phyloP scores from a whole-genome alignment of 2,113 vertebrate species.

The Serilophus lunatus region DNA sequence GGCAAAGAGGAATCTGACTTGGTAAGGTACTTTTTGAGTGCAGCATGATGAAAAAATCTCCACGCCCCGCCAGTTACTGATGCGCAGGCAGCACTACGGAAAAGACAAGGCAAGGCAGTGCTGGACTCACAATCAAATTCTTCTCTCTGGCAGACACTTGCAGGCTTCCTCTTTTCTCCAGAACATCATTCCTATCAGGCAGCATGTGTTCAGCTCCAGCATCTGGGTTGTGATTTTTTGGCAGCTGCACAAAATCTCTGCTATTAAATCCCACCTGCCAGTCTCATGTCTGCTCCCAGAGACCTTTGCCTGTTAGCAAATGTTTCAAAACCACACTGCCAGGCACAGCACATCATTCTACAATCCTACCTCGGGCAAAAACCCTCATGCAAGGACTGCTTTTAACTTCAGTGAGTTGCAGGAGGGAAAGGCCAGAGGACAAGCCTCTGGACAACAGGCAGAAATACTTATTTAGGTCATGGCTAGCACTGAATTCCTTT shows the following conservation, averaged over 20 bases:
- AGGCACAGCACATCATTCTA: conserved; percentile 10
- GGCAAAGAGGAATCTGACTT: background rate
- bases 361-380: background rate
- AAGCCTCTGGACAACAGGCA: background rate
- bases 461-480: background rate
- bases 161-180: background rate
- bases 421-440: background rate
- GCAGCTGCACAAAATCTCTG: conserved; percentile 50
- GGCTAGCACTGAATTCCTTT: background rate
- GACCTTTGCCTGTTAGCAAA: conserved; percentile 54
- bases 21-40: background rate
- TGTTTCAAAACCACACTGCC: conserved; percentile 17
- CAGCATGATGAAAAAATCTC: background rate
- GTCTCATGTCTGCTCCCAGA: conserved; percentile 50
- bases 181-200: conserved; percentile 19
- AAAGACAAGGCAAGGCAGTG: background rate
- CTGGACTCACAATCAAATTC: background rate
- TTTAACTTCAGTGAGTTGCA: background rate
- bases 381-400: background rate
- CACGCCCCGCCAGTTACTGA: background rate
- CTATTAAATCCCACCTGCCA: conserved; percentile 57
- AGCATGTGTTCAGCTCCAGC: conserved; percentile 35
- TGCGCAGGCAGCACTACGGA: background rate
- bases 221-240: conserved; percentile 51
- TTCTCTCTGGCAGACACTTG: background rate